Evolutionary conservation across 2,888 invertebrate genomes (phyloP).

Genomic region (Agrochola circellaris): DNA sequence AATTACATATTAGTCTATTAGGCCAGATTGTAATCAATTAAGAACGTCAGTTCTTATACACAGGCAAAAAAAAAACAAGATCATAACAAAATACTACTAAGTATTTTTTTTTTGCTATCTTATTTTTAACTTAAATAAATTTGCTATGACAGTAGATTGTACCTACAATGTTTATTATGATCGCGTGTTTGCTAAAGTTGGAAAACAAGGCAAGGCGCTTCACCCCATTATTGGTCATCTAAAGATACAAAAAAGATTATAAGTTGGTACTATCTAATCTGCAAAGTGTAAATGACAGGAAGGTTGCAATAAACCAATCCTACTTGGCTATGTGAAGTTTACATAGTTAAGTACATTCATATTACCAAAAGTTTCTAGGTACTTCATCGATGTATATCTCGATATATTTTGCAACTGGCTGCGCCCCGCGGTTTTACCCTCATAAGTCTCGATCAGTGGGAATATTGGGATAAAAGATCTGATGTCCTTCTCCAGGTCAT

Average conservation of each 20-base stretch:
- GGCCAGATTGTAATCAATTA: too few species aligned
- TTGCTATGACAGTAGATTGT: constrained; percentile 1
- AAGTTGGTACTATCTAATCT: constrained; percentile 48
- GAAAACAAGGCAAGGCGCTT: constrained; percentile 43
- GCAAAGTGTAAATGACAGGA: constrained; percentile 28
- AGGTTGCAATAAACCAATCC: constrained; percentile 22
- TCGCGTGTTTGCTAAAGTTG: constrained; percentile 24
- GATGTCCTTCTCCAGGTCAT: too few species aligned
- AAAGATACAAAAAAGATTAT: constrained; percentile 51
- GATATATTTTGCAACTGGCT: too few species aligned
- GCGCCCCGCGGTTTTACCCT: too few species aligned
- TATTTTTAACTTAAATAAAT: neutral
- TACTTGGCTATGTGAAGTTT: constrained; percentile 3
- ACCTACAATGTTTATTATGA: constrained; percentile 25
- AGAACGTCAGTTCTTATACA: too few species aligned
- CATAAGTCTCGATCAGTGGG: too few species aligned
- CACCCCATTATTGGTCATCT: constrained; percentile 51
- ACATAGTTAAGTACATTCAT: neutral
- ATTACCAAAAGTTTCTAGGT: neutral
- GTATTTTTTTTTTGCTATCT: constrained; percentile 25
- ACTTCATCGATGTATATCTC: neutral
- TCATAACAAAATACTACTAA: neutral
- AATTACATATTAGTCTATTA: too few species aligned
- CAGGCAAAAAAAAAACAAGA: too few species aligned
- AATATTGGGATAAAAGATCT: too few species aligned